These are phyloP conservation scores for Drosophila sucinea DNA, from an alignment of 1,140 invertebrate species.

Conservation along the genomic window DNA sequence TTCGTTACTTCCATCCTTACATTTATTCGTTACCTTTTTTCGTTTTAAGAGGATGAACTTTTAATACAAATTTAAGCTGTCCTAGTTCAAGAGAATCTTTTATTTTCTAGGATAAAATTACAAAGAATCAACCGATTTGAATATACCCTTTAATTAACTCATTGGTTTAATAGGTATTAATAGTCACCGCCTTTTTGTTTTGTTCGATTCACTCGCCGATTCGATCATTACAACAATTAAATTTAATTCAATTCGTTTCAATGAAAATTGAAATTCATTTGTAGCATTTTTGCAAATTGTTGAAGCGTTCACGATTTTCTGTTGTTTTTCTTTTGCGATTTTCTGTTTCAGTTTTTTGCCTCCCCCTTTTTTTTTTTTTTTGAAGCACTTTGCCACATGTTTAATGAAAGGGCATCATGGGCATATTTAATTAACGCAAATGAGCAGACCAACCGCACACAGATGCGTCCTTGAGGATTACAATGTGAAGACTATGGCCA, in stretches of 20 bases:
- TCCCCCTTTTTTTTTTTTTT: constrained; percentile 16
- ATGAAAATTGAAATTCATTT: constrained; percentile 60
- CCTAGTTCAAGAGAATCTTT: no score
- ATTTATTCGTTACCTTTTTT: no score
- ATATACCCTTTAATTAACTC: neutral
- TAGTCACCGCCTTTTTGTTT: constrained; percentile 22
- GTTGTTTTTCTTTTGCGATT: constrained; percentile 22
- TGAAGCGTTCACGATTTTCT: constrained; percentile 60
- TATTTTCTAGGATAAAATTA: no score
- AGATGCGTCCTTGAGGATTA: neutral
- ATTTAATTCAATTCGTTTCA: constrained; percentile 61
- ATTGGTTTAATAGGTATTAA: neutral
- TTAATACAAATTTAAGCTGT: no score
- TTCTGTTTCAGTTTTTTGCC: constrained; percentile 32
- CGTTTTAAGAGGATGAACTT: no score
- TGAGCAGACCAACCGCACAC: neutral
- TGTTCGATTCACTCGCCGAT: constrained; percentile 47
- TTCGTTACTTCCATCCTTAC: no score
- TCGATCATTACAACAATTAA: constrained; percentile 54
- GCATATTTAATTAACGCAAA: neutral
- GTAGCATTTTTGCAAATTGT: constrained; percentile 58
- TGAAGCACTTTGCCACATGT: constrained; percentile 22
- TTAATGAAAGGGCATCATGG: constrained; percentile 26
- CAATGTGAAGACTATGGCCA: neutral
- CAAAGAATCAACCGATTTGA: no score